Base-by-base conservation (phyloP, 2,888 invertebrate species). In the Leptinotarsa rubiginosa region DNA sequence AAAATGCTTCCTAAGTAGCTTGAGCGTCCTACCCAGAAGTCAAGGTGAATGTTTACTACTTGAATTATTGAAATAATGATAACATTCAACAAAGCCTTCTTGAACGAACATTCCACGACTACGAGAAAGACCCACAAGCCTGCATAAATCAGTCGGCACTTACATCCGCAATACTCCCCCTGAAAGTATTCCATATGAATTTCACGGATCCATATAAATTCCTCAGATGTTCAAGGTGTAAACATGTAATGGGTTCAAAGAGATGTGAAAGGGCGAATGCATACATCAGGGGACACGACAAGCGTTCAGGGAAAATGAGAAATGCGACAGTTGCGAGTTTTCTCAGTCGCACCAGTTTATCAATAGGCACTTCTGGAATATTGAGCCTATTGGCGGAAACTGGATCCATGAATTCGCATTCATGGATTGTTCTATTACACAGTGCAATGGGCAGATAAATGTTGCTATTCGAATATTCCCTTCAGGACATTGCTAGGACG, bases 201-300 rank as follows among this genome's bases (percentile, higher is more conserved):
- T 41, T 20, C 69, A 56, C 22, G 56, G 31, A 69, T 69, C 47
- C 52, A 69, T 56, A 69, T 59, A 18, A 54, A 69, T 69, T 68
- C 54, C 41, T 68, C 41, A 68, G 52, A 68, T 54, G 68, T 68
- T 56, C 69, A 52, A 20, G 47, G 18, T 56, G 56, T 69, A 69
- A 56, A 22, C 56, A 69, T 31, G 68, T 54, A 68, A 54, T 54
- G 52, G 68, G 20, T 31, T 10, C 68, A 41, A n/a, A 62, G 62
- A 62, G n/a, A 62, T 62, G 41, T 62, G n/a, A 62, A 62, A 25
- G 62, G 62, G 41, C 62, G n/a, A 41, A 62, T 62, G 62, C 62
- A 62, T 62, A 62, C 62, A 62, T 62, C 41, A 62, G n/a, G 16
- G 62, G 18, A 31, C 12, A 31, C 31, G 62, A 62, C 62, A 62